Conservation (phyloP, 2,797 vertebrate species). For the Salarias fasciatus region DNA sequence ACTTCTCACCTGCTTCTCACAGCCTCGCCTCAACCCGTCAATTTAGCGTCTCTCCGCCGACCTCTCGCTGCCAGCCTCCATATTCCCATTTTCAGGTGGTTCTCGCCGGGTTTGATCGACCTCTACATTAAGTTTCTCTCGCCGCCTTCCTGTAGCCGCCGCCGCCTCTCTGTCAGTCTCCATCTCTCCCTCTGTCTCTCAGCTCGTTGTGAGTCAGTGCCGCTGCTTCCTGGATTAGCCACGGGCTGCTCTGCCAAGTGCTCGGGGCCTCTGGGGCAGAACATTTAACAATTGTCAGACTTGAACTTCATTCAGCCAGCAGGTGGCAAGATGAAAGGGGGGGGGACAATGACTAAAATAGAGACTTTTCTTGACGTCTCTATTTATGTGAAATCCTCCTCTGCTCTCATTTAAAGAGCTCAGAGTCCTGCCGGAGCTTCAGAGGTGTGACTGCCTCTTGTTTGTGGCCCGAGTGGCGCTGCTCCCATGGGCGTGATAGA, state of each 20-base stretch:
- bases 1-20: slow-evolving; percentile 29
- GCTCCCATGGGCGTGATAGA: slow-evolving; percentile 43
- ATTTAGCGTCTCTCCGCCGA: slow-evolving; percentile 32
- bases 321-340: slow-evolving; percentile 48
- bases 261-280: slow-evolving; percentile 56
- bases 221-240: slow-evolving; percentile 68
- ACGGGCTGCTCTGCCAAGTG: slow-evolving; percentile 59
- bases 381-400: slow-evolving; percentile 17
- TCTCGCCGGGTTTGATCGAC: slow-evolving; percentile 29
- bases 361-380: slow-evolving; percentile 42
- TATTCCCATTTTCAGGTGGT: slow-evolving; percentile 22
- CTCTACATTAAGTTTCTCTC: slow-evolving; percentile 20
- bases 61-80: slow-evolving; percentile 30
- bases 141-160: slow-evolving; percentile 9
- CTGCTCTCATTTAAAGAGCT: slow-evolving; percentile 21
- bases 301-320: slow-evolving; percentile 54
- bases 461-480: slow-evolving; percentile 32
- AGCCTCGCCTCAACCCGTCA: slow-evolving; percentile 14
- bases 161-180: slow-evolving; percentile 53
- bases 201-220: slow-evolving; percentile 60
- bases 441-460: neutral
- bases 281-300: slow-evolving; percentile 65
- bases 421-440: slow-evolving; percentile 11
- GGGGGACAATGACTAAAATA: slow-evolving; percentile 26
- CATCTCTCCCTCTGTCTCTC: slow-evolving; percentile 45